phyloP scores from a whole-genome alignment of 2,113 vertebrate genomes.

The Andinoacara biseriatus region DNA sequence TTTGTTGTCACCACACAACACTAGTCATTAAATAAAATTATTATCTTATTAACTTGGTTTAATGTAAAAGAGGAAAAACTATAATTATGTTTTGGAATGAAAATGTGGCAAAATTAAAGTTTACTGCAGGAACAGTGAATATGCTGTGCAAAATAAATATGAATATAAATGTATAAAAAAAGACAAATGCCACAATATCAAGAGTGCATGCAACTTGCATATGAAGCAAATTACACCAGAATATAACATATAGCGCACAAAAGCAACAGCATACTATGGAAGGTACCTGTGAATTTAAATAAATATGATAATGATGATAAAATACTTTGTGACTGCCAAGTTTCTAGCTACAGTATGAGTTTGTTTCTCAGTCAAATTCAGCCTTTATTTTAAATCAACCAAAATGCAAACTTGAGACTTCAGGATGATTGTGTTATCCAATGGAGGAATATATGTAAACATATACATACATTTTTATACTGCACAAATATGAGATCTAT shows the following conservation, averaged over 20 bases:
- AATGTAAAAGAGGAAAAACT: neutral
- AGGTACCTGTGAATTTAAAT: neutral
- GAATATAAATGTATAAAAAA: neutral
- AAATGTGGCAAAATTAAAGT: neutral
- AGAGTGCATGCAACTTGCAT: neutral
- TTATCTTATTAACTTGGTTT: neutral
- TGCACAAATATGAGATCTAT: neutral
- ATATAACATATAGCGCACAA: neutral
- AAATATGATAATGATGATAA: neutral
- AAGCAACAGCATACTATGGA: neutral
- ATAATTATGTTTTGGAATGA: neutral
- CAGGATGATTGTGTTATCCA: neutral
- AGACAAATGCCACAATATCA: accelerated
- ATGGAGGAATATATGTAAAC: neutral
- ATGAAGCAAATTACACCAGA: neutral
- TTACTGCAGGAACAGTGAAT: neutral
- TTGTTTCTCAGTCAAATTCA: neutral
- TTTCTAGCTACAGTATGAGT: neutral
- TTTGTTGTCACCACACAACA: neutral
- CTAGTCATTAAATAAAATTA: neutral
- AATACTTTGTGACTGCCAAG: neutral
- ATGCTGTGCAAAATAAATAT: neutral
- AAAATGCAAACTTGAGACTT: neutral
- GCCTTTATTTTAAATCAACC: neutral
- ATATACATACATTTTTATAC: neutral